phyloP scores from a whole-genome alignment of 1,140 invertebrate species.

The Drosophila burlai region DNA sequence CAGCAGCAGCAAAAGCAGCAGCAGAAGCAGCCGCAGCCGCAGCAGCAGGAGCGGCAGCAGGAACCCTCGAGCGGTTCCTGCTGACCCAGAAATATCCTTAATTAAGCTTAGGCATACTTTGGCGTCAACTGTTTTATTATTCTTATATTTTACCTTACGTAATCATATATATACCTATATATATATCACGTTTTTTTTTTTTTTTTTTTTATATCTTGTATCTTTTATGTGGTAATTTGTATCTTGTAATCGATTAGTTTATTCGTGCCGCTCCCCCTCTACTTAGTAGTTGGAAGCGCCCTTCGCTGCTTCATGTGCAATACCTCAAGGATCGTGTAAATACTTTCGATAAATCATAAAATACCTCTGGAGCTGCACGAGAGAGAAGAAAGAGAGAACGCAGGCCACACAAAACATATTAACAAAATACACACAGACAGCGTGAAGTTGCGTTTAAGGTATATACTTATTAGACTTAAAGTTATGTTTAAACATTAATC shows the following conservation, averaged over 20 bases:
- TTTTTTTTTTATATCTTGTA: constrained; percentile 14
- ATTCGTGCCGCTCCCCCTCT: constrained; percentile 60
- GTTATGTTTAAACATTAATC: constrained; percentile 54
- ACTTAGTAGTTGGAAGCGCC: constrained; percentile 70
- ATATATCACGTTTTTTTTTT: constrained; percentile 14
- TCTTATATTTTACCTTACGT: constrained; percentile 33
- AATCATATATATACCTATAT: constrained; percentile 7
- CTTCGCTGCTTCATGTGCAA: constrained; percentile 75
- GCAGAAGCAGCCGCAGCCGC: not conserved
- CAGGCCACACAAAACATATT: constrained; percentile 19
- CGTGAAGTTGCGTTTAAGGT: constrained; percentile 50
- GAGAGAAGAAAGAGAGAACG: constrained; percentile 3
- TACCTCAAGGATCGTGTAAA: constrained; percentile 70
- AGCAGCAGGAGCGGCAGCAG: not conserved
- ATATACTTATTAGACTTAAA: constrained; percentile 65
- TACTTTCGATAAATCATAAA: constrained; percentile 57
- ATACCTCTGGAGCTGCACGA: constrained; percentile 51
- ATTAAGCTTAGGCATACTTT: constrained; percentile 48
- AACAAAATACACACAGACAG: constrained; percentile 5
- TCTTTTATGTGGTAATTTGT: constrained; percentile 10
- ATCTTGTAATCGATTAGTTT: constrained; percentile 30
- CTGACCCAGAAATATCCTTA: constrained; percentile 25
- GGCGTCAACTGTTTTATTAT: constrained; percentile 50
- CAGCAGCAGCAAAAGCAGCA: not conserved
- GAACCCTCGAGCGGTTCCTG: not conserved